These are phyloP conservation scores for Leptinotarsa rubiginosa DNA, from an alignment of 2,888 invertebrate species.

Conservation along the genomic window DNA sequence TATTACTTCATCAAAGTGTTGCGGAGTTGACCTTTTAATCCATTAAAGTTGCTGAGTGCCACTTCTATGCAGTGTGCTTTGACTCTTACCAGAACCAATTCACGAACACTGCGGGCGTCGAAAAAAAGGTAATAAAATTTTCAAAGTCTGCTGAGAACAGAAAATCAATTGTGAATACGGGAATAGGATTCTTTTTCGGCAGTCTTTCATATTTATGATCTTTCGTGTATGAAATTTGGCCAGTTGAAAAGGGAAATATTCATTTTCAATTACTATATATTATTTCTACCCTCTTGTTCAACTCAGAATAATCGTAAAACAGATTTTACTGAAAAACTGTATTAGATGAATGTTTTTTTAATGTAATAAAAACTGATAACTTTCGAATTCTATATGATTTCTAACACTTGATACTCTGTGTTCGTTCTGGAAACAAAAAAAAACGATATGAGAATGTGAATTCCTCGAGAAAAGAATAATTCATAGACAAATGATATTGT, in stretches of 20 bases:
- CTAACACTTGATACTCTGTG: too few relatives aligned
- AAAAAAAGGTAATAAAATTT: slow-evolving; percentile 7
- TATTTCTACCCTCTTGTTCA: too few relatives aligned
- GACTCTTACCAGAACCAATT: slow-evolving; percentile 6
- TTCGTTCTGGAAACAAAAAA: too few relatives aligned
- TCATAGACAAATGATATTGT: too few relatives aligned
- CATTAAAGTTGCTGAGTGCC: slow-evolving; percentile 23
- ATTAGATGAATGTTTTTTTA: too few relatives aligned
- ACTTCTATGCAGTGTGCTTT: slow-evolving; percentile 6
- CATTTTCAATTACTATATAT: too few relatives aligned
- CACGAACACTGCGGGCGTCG: not conserved
- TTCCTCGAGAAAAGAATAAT: too few relatives aligned
- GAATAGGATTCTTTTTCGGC: not conserved
- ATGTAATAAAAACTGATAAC: too few relatives aligned
- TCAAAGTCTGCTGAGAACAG: slow-evolving; percentile 8
- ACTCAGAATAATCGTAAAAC: too few relatives aligned
- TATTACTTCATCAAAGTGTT: slow-evolving; percentile 19
- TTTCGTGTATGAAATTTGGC: not conserved
- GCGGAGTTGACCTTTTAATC: slow-evolving; percentile 21
- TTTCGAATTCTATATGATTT: too few relatives aligned
- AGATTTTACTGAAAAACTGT: too few relatives aligned
- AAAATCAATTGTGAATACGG: not conserved
- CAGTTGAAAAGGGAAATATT: not conserved
- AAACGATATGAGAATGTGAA: too few relatives aligned
- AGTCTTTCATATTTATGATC: not conserved